phyloP scores from a whole-genome alignment of 92 coral and sea anemone species.

The Porites divaricata region DNA sequence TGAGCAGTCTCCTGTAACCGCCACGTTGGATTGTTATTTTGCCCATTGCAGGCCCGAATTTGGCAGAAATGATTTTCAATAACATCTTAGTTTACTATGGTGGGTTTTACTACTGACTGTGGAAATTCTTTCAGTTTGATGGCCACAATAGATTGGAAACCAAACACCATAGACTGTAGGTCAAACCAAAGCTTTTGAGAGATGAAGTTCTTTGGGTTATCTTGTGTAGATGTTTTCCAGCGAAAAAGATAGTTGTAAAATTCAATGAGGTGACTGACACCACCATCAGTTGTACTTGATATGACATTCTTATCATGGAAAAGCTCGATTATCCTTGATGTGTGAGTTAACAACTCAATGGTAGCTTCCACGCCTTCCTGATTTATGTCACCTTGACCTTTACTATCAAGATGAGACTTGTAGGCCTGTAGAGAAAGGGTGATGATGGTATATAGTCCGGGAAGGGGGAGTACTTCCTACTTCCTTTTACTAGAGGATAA shows the following conservation, averaged over 20 bases:
- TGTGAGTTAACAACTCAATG: background rate
- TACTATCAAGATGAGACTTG: background rate
- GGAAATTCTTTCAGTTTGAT: slow-evolving; percentile 27
- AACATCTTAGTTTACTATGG: slow-evolving; percentile 39
- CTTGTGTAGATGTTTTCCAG: slow-evolving; percentile 39
- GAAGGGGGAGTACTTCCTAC: too few relatives aligned
- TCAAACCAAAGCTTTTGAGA: slow-evolving; percentile 71
- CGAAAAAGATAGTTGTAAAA: background rate
- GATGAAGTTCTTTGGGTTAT: slow-evolving; percentile 38
- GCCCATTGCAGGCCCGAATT: slow-evolving; percentile 46
- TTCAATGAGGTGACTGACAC: background rate
- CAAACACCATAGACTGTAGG: slow-evolving; percentile 56
- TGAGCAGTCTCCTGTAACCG: slow-evolving; percentile 45
- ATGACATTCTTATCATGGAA: too few relatives aligned
- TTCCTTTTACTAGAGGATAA: too few relatives aligned
- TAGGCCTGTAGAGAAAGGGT: background rate
- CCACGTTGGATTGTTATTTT: slow-evolving; percentile 41
- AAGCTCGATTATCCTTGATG: background rate
- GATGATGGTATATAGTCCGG: background rate
- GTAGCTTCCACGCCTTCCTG: background rate
- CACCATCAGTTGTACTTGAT: background rate
- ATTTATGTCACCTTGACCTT: background rate
- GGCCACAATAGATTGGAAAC: slow-evolving; percentile 20
- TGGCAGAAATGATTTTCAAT: slow-evolving; percentile 57
- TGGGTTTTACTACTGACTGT: slow-evolving; percentile 20